Evolutionary conservation across 2,113 vertebrate species (phyloP), one percentile per base, ranked within the genome.

Genomic region (Athene noctua): DNA sequence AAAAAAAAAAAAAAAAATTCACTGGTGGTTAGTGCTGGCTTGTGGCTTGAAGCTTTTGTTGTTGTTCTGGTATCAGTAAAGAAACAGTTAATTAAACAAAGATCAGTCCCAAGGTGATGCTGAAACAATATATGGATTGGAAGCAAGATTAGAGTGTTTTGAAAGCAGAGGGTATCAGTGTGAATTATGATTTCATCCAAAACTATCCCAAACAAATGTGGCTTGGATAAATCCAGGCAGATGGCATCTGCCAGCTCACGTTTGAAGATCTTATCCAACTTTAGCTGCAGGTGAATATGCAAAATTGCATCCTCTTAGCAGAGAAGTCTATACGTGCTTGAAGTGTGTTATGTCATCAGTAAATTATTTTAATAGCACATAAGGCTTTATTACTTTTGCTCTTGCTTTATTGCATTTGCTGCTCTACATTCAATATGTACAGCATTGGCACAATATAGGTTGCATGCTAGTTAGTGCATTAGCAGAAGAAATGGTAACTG

Each of bases 381-480:
- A 95, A 95, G 90, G 58, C 93, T 95, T 90, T 92, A 90, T 95
- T 88, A 71, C 82, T 90, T 97, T 95, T 90, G 84, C 79, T 96
- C 42, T 96, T 85, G 78, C 67, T 97, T 97, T 97, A 96, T 96
- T 97, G 96, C 90, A 86, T 96, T 97, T 94, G 96, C 93, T 96
- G 94, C 92, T 94, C 91, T 86, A 88, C 91, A 94, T 96, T 94
- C 93, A 94, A 0, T 94, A 58, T 90, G 86, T 96, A 96, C 94
- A 97, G 92, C 80, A 71, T 52, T 91, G 92, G 94, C 89, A 96
- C 74, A 93, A 90, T 77, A 77, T 79, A 80, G 85, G 71, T 96
- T 73, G 90, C 96, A 92, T 92, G 94, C 93, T 92, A 82, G 81
- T 67, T 52, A 49, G 68, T 85, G 93, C 80, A 92, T 94, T 90